A percentile compares a stretch with the other conserved stretches of the same genome.
Evolutionary conservation across 2,888 invertebrate genomes (phyloP).

Genomic region (Argyresthia albistria): DNA sequence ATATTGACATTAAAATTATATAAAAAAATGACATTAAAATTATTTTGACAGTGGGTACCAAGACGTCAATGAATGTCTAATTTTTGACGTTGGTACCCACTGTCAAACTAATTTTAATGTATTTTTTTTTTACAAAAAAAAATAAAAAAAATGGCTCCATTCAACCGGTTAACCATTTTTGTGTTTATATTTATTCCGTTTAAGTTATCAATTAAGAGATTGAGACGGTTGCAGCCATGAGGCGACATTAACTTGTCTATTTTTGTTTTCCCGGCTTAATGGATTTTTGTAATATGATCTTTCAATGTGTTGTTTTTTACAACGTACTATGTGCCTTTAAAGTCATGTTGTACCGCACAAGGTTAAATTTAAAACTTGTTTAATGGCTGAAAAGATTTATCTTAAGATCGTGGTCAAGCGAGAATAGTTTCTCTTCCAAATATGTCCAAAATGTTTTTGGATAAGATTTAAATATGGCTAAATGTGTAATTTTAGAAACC

Average conservation of each 20-base stretch:
- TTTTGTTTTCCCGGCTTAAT: conserved; percentile 62
- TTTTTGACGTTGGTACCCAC: too few relatives aligned
- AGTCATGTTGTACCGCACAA: conserved; percentile 39
- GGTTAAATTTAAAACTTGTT: conserved; percentile 30
- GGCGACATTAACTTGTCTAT: conserved; percentile 35
- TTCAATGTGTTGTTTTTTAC: conserved; percentile 49
- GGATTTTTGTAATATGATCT: conserved; percentile 68
- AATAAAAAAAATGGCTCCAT: too few relatives aligned
- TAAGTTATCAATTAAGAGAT: too few relatives aligned
- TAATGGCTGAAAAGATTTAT: conserved; percentile 16
- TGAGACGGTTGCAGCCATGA: conserved; percentile 21
- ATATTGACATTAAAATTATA: too few relatives aligned
- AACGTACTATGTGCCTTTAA: conserved; percentile 28
- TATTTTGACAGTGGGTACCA: too few relatives aligned
- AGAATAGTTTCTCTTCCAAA: background rate
- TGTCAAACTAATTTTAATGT: too few relatives aligned
- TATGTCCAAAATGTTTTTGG: background rate
- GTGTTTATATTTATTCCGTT: too few relatives aligned
- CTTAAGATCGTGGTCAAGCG: background rate
- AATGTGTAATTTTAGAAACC: background rate
- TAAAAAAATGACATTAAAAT: too few relatives aligned
- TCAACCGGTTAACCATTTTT: too few relatives aligned
- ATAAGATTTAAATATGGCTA: background rate
- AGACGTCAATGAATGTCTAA: too few relatives aligned
- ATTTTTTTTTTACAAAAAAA: too few relatives aligned